Conservation (phyloP, 2,113 vertebrate genomes). For the Etheostoma spectabile region DNA sequence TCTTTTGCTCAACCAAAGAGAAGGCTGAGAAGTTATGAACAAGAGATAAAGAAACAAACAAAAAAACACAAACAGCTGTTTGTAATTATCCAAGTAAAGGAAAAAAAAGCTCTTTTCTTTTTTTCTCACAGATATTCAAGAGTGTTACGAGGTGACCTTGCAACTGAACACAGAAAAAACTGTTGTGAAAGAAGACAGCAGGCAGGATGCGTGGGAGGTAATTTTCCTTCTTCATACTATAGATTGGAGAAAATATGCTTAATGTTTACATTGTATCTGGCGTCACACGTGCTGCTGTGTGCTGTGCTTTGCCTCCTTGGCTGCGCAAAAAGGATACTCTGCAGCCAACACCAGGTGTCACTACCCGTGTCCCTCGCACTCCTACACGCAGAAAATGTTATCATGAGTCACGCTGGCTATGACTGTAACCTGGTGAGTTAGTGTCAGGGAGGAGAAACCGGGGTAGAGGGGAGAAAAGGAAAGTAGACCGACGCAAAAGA, state of each 20-base stretch:
- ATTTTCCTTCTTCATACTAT: conserved; percentile 59
- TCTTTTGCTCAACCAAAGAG: conserved; percentile 11
- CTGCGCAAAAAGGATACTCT: background rate
- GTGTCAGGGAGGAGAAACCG: conserved; percentile 25
- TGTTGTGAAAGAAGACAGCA: conserved; percentile 70
- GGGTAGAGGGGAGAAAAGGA: conserved; percentile 40
- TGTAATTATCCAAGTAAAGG: conserved; percentile 32
- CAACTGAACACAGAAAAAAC: conserved; percentile 77
- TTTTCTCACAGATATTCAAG: conserved; percentile 84
- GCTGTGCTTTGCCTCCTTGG: conserved; percentile 1
- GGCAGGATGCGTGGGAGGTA: conserved; percentile 78
- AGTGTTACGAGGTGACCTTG: conserved; percentile 87
- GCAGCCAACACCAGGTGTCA: conserved; percentile 27
- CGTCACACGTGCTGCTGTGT: conserved; percentile 9
- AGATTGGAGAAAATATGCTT: conserved; percentile 43
- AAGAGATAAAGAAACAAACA: background rate
- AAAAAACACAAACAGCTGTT: background rate
- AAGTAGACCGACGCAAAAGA: conserved; percentile 71
- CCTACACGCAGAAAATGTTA: conserved; percentile 24
- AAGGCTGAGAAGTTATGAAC: conserved; percentile 11
- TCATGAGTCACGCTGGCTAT: conserved; percentile 48
- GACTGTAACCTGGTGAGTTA: conserved; percentile 44
- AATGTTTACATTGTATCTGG: conserved; percentile 47
- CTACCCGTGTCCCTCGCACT: conserved; percentile 49
- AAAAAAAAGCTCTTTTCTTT: conserved; percentile 39